Evolutionary conservation across 2,113 vertebrate species (phyloP).

Genomic region (Meleagris gallopavo): DNA sequence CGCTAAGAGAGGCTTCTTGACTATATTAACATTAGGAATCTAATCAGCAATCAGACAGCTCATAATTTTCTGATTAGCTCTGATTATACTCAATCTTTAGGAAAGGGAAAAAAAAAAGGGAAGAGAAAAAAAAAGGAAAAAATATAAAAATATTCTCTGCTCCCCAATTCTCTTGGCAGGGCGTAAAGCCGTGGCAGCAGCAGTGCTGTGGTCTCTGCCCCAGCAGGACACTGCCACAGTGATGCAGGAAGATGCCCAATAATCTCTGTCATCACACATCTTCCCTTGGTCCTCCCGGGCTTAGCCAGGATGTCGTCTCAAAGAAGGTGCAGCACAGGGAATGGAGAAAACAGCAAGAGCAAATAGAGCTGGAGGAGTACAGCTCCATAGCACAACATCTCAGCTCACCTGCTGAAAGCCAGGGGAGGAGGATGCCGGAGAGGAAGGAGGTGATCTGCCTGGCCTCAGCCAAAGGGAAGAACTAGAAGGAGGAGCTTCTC

Average conservation of each 20-base stretch:
- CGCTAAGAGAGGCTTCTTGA: conserved; percentile 82
- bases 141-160: conserved; percentile 36
- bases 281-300: background rate
- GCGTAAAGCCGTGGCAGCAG: background rate
- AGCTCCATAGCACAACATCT: background rate
- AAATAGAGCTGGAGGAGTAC: background rate
- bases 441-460: background rate
- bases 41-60: conserved; percentile 90
- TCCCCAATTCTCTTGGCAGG: background rate
- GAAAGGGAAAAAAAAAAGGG: conserved; percentile 47
- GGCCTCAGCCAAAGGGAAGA: background rate
- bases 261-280: background rate
- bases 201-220: background rate
- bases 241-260: background rate
- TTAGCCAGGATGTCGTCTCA: background rate
- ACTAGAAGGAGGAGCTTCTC: background rate
- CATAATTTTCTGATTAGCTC: conserved; percentile 90
- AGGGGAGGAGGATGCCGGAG: background rate
- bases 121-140: conserved; percentile 9
- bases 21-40: conserved; percentile 89
- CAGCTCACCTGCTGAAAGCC: background rate
- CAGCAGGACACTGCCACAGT: background rate
- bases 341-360: background rate
- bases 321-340: background rate
- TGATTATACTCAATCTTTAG: conserved; percentile 84